Conservation (phyloP, 2,797 vertebrate species). For the Pantherophis vulpinus region DNA sequence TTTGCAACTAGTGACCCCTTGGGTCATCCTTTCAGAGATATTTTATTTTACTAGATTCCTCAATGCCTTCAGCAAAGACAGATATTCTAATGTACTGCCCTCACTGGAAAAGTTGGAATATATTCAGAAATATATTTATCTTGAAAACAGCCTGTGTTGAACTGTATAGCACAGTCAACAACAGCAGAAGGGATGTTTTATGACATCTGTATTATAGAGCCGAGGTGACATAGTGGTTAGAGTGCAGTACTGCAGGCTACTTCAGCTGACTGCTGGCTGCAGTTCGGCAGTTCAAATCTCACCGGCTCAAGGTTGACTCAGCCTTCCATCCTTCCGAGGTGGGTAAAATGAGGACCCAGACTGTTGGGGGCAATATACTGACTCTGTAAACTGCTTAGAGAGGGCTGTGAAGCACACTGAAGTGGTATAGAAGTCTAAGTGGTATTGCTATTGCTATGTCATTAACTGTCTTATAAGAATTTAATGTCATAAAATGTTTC, state of each 20-base stretch:
- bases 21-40: not conserved
- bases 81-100: not conserved
- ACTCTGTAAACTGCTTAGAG: no score
- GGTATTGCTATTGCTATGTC: no score
- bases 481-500: not conserved
- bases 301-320: no score
- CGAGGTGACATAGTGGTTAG: no score
- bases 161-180: not conserved
- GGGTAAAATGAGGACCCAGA: no score
- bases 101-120: not conserved
- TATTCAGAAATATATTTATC: not conserved
- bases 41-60: not conserved
- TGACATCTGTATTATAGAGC: not conserved
- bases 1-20: not conserved
- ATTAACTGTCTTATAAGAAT: not conserved
- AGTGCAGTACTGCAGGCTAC: no score
- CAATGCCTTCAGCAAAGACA: not conserved
- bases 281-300: no score
- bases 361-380: no score
- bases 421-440: no score
- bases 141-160: not conserved
- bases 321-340: no score
- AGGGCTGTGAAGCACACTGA: no score
- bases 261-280: no score
- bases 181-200: not conserved